These are phyloP conservation scores for Cephus cinctus DNA, from an alignment of 1,140 invertebrate genomes.

Conservation along the genomic window DNA sequence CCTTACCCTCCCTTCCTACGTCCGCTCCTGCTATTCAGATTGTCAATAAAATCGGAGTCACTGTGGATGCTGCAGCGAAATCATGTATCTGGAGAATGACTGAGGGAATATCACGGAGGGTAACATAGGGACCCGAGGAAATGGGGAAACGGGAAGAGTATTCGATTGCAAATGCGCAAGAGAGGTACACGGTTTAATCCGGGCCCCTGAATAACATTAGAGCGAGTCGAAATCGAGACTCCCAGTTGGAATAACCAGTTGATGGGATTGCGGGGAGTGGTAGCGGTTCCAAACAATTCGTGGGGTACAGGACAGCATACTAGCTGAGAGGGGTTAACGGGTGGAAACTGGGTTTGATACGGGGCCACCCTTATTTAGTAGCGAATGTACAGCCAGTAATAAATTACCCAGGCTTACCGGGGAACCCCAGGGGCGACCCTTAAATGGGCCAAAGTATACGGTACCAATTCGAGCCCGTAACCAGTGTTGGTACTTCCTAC, in stretches of 20 bases:
- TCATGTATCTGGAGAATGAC: too few species aligned
- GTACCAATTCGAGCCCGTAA: too few species aligned
- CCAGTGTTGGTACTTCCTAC: too few species aligned
- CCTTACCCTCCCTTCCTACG: too few species aligned
- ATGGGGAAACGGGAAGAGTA: constrained; percentile 17
- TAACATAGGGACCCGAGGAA: constrained; percentile 12
- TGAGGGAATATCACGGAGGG: too few species aligned
- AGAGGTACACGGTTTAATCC: constrained; percentile 41
- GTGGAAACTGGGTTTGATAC: constrained; percentile 21
- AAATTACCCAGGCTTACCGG: constrained; percentile 39
- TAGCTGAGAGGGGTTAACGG: constrained; percentile 24
- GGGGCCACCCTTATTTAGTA: constrained; percentile 43
- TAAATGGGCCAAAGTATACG: constrained; percentile 25
- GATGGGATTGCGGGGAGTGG: constrained; percentile 5
- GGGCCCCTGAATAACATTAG: constrained; percentile 41
- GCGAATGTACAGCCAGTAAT: constrained; percentile 37
- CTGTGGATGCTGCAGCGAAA: too few species aligned
- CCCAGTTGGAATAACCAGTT: constrained; percentile 13
- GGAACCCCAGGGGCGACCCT: constrained; percentile 13
- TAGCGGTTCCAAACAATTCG: constrained; percentile 22
- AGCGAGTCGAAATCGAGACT: constrained; percentile 25
- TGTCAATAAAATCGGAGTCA: too few species aligned
- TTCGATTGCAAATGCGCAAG: constrained; percentile 32
- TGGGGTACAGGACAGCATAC: constrained; percentile 24
- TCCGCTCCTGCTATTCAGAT: too few species aligned